Evolutionary conservation across 2,888 invertebrate genomes (phyloP), one percentile per base, ranked within the genome.

Genomic region (Quadroppia sp.): DNA sequence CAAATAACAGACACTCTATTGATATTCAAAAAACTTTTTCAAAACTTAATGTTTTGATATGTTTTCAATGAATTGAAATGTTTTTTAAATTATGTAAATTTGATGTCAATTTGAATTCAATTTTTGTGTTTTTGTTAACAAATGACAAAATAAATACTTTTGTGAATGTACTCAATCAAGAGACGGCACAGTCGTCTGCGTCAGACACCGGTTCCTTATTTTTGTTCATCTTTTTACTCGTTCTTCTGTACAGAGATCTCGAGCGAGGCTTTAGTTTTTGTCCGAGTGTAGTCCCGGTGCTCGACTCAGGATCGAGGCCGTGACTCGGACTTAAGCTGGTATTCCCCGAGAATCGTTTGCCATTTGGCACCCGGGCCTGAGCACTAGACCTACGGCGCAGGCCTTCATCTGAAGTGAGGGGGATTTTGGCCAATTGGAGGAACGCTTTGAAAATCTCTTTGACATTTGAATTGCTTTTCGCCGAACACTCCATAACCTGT

Each of bases 381-480:
- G 90, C 90, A 78, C 90, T 90, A 76, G 89, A 88, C 74, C 91
- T 85, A 80, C 89, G 88, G 74, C 90, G 84, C 15, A 79, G 77
- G 76, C 79, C 61, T 77, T 79, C 78, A 80, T 80, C 77, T 77
- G 77, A 73, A 78, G 79, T 75, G 79, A 80, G 75, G 2, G 83
- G 82, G 78, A 90, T 88, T 79, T 88, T 88, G 72, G 91, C 89
- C 73, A 92, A 85, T 50, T 89, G 88, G 77, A 92, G 86, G 81
- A 93, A 87, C 74, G 88, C 87, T 80, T 89, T 88, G 83, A 93
- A 93, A 75, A 92, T 87, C 78, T 92, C 91, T 79, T 87, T 87
- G 77, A 92, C 87, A 82, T 89, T 89, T 80, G 87, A 87, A 82
- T 90, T 77, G 80, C 89, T 89, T 81, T 90, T 90, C 20, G 90